phyloP scores from a whole-genome alignment of 2,797 vertebrate species.

The Brachymystax lenok region DNA sequence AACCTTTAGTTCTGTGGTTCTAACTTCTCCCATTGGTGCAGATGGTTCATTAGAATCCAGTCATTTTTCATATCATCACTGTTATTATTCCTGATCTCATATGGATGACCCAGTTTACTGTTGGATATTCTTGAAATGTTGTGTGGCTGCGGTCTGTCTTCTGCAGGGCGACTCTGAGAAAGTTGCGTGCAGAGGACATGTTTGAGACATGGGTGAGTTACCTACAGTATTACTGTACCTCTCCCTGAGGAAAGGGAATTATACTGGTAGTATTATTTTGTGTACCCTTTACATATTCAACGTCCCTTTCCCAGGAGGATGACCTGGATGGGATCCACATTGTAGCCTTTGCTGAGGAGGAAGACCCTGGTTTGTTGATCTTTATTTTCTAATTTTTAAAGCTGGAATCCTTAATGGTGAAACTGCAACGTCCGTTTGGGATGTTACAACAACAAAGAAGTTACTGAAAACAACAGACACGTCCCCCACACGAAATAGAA shows the following conservation, averaged over 20 bases:
- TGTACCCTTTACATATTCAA: neutral
- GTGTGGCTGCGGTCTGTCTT: neutral
- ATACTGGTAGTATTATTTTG: neutral
- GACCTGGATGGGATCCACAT: constrained; percentile 97
- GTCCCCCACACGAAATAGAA: too few species aligned
- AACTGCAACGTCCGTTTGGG: too few species aligned
- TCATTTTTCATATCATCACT: neutral
- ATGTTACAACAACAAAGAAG: too few species aligned
- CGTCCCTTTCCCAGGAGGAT: constrained; percentile 82
- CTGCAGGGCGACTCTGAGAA: constrained; percentile 89
- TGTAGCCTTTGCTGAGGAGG: constrained; percentile 95
- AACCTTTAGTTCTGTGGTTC: neutral
- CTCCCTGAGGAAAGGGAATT: neutral
- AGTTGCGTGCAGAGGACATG: constrained; percentile 94
- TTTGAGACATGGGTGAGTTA: constrained; percentile 95
- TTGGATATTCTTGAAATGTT: neutral
- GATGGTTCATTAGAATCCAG: neutral
- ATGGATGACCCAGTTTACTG: neutral
- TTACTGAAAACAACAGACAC: too few species aligned
- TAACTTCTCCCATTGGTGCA: neutral
- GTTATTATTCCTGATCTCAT: neutral
- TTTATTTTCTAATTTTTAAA: neutral
- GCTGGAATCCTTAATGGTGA: too few species aligned
- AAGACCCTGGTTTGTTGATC: constrained; percentile 86
- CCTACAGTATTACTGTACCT: neutral